Conservation (phyloP, 2,797 vertebrate genomes). For the Falco cherrug region DNA sequence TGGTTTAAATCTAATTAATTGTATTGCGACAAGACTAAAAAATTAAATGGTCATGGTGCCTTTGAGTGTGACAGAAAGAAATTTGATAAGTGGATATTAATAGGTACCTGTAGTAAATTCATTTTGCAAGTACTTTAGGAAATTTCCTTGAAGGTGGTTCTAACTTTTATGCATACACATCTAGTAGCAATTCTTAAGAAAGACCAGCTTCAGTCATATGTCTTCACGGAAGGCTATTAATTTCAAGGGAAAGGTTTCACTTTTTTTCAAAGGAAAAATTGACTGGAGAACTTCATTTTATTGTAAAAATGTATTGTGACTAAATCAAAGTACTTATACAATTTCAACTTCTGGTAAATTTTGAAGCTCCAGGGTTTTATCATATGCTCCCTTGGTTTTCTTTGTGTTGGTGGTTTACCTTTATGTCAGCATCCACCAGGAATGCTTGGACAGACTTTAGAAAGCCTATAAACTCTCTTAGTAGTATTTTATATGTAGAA, state of each 20-base stretch:
- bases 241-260: neutral
- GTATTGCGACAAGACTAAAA: neutral
- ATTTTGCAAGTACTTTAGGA: neutral
- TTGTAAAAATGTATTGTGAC: neutral
- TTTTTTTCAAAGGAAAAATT: neutral
- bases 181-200: neutral
- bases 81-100: neutral
- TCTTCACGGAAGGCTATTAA: neutral
- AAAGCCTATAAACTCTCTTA: neutral
- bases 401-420: neutral
- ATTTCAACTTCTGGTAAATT: neutral
- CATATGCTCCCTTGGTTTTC: neutral
- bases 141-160: neutral
- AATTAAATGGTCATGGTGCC: neutral
- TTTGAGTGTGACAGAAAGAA: neutral
- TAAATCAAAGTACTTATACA: neutral
- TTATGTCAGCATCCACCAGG: neutral
- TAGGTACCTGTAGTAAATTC: neutral
- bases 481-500: neutral
- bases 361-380: neutral
- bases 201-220: neutral
- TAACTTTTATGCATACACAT: neutral
- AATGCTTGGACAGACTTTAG: neutral
- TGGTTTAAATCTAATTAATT: neutral
- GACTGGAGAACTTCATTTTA: neutral